Percentiles rank a stretch among this genome's conserved stretches.
phyloP scores from a whole-genome alignment of 2,797 vertebrate genomes.

The Schizothorax lantsangensis region DNA sequence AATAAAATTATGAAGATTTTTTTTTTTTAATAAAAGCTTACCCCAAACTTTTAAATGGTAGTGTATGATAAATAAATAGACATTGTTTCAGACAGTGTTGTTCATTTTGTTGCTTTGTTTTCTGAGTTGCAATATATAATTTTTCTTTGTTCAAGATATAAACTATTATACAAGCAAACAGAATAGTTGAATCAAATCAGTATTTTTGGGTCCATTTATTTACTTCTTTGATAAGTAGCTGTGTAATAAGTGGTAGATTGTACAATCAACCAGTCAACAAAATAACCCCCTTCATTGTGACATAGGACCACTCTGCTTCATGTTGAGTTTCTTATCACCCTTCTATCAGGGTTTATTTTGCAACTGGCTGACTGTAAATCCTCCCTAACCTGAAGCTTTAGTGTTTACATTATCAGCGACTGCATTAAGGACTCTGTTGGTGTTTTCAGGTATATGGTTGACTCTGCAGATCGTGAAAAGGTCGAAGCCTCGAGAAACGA shows the following conservation, averaged over 20 bases:
- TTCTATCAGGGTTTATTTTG: background rate
- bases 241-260: background rate
- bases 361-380: background rate
- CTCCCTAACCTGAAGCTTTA: background rate
- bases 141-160: background rate
- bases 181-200: background rate
- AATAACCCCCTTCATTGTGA: background rate
- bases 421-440: background rate
- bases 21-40: too few species aligned
- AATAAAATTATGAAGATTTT: background rate
- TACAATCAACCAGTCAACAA: background rate
- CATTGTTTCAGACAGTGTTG: background rate
- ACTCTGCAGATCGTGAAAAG: conserved; percentile 96
- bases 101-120: background rate
- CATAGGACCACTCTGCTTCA: background rate
- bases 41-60: background rate
- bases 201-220: background rate
- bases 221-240: background rate
- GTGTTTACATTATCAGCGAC: background rate
- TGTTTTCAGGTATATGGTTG: conserved; percentile 93
- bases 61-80: background rate
- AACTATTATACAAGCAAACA: background rate
- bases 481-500: conserved; percentile 97
- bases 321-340: background rate
- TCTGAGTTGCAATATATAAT: background rate